Evolutionary conservation across 1,140 invertebrate species (phyloP).

Genomic region (Drosophila lini): DNA sequence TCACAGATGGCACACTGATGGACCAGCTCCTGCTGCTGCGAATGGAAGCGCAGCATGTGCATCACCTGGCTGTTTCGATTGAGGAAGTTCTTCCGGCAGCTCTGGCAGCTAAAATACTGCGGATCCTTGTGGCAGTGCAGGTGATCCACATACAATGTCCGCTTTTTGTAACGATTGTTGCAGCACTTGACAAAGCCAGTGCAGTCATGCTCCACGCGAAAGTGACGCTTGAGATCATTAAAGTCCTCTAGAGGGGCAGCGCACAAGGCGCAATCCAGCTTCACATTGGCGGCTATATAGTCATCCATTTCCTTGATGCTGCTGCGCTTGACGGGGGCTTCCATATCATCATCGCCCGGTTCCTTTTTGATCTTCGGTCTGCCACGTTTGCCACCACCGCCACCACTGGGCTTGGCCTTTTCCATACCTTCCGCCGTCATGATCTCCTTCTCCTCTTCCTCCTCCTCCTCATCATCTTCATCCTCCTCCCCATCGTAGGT

Average conservation of each 20-base stretch:
- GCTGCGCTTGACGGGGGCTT: constrained; percentile 47
- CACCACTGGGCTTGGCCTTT: constrained; percentile 6
- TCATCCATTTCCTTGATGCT: constrained; percentile 74
- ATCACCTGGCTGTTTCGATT: constrained; percentile 74
- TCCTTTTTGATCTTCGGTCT: constrained; percentile 46
- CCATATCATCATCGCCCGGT: constrained; percentile 4
- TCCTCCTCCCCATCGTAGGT: background rate
- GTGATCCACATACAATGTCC: constrained; percentile 68
- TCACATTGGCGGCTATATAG: constrained; percentile 71
- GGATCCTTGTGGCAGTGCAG: constrained; percentile 76
- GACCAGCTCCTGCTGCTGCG: constrained; percentile 67
- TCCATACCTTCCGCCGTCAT: background rate
- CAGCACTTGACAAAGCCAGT: constrained; percentile 73
- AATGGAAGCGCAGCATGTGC: constrained; percentile 75
- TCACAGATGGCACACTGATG: constrained; percentile 65
- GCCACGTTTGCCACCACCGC: constrained; percentile 34
- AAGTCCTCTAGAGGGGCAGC: constrained; percentile 55
- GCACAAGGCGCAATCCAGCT: constrained; percentile 66
- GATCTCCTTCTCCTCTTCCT: background rate
- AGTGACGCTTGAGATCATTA: constrained; percentile 69
- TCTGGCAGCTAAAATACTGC: constrained; percentile 68
- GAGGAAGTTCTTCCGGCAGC: constrained; percentile 64
- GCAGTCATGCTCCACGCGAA: constrained; percentile 57
- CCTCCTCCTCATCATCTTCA: background rate
- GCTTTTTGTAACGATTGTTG: constrained; percentile 76